Evolutionary conservation across 2,797 vertebrate species (phyloP), one percentile per base, ranked within the genome.

Genomic region (Leptodactylus fallax): DNA sequence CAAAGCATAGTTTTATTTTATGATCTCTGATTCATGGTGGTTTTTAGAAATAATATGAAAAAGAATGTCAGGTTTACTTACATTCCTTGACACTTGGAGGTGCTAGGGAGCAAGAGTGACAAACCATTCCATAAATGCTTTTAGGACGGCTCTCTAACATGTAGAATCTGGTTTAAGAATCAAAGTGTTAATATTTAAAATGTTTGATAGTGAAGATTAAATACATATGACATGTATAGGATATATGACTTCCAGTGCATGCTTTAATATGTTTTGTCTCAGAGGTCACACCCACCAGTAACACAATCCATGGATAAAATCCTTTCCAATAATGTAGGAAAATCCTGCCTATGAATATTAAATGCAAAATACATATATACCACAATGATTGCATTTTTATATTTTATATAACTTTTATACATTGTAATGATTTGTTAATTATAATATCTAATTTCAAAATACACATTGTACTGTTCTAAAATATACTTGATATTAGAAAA

Each of bases 61-160:
- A 17, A 80, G 1, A 63, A 47, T 55, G 25, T 13, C 0, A 36
- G 14, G 8, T 61, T 21, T 65, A 95, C 97, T 98, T 95, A 99
- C 98, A 99, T 95, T 99, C 97, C 94, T 98, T 99, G 92, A 96
- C 97, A 94, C 98, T 97, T 86, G 94, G 96, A 6, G 97, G 97
- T 0, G 98, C 97, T 23, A 98, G 93, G 90, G 96, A 95, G 92
- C 98, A 99, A 0, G 98, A 98, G 91, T 99, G 98, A 93, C 98
- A 99, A 90, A 99, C 97, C 97, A 98, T 97, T 85, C 96, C 96
- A 0, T 99, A 99, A 90, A 97, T 97, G 92, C 97, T 99, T 88
- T 96, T 95, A 56, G 97, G 97, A 86, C 96, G 95, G 93, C 96
- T 98, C 89, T 98, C 98, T 94, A 98, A 91, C 93, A 98, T 98